Percentiles rank a stretch among this genome's conserved stretches.
Conservation (phyloP, 2,113 vertebrate genomes). For the Callipepla californica region DNA sequence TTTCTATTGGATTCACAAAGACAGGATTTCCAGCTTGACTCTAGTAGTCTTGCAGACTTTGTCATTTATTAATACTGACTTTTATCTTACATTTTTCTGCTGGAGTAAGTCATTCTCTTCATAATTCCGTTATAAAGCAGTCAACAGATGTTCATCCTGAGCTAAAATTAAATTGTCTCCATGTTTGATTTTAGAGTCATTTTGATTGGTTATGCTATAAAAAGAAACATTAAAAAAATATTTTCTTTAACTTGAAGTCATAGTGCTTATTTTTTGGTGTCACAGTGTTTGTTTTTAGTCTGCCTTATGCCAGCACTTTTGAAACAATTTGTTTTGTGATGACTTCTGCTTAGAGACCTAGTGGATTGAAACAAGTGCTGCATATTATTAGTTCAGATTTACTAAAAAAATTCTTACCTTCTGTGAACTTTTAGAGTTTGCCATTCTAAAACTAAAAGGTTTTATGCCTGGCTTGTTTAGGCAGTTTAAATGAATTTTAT, state of each 20-base stretch:
- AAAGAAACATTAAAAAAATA: conserved; percentile 33
- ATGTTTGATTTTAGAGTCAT: neutral
- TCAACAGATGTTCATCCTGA: neutral
- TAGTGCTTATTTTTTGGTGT: neutral
- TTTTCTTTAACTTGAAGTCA: neutral
- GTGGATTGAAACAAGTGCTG: neutral
- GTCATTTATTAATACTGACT: conserved; percentile 7
- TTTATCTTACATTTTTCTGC: conserved; percentile 30
- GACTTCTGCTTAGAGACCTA: neutral
- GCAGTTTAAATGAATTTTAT: neutral
- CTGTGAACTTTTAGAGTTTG: neutral
- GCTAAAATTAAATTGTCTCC: conserved; percentile 13
- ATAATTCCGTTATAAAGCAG: conserved; percentile 13
- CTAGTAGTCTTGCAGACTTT: conserved; percentile 8
- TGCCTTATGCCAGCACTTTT: neutral
- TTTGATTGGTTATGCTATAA: conserved; percentile 31
- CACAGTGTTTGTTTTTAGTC: neutral
- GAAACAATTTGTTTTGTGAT: neutral
- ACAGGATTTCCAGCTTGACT: conserved; percentile 14
- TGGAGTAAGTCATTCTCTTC: neutral
- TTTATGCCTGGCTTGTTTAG: neutral
- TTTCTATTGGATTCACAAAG: neutral
- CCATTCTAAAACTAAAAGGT: neutral
- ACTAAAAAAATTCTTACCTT: neutral
- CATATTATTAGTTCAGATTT: neutral